A percentile compares a stretch with the other conserved stretches of the same genome.
phyloP scores from a whole-genome alignment of 1,140 invertebrate species.

The Sinella curviseta region DNA sequence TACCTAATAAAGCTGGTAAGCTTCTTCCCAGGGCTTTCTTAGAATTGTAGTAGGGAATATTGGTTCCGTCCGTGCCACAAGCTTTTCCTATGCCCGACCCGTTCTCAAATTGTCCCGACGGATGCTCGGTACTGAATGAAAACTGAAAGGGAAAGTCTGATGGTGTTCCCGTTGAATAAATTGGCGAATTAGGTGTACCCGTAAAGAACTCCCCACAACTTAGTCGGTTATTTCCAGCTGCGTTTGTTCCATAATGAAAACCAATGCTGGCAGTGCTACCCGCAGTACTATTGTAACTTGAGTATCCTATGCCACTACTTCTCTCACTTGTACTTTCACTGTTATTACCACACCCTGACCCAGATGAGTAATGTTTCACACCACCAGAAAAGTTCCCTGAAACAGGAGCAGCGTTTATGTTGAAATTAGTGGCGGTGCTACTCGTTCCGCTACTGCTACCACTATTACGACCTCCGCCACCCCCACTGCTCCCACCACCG shows the following conservation, averaged over 20 bases:
- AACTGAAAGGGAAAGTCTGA: slow-evolving; percentile 5
- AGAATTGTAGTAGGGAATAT: background rate
- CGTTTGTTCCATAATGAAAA: slow-evolving; percentile 9
- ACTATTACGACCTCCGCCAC: slow-evolving; percentile 23
- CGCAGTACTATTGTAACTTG: slow-evolving; percentile 16
- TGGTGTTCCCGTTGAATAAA: background rate
- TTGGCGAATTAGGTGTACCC: slow-evolving; percentile 15
- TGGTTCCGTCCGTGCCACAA: background rate
- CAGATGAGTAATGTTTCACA: slow-evolving; percentile 23
- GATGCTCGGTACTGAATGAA: slow-evolving; percentile 1
- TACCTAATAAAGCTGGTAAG: slow-evolving; percentile 40
- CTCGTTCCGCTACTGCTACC: slow-evolving; percentile 21
- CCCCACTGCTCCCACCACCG: too few relatives aligned
- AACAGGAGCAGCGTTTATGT: background rate
- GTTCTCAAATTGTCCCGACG: slow-evolving; percentile 16
- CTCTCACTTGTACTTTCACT: slow-evolving; percentile 3
- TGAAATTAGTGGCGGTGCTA: slow-evolving; percentile 2
- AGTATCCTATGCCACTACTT: slow-evolving; percentile 24
- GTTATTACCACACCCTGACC: slow-evolving; percentile 17
- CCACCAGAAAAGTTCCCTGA: background rate
- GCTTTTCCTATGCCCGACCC: background rate
- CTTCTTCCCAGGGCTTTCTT: slow-evolving; percentile 43
- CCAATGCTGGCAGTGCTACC: slow-evolving; percentile 20
- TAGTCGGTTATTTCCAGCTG: slow-evolving; percentile 33
- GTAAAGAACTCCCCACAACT: slow-evolving; percentile 45